phyloP scores from a whole-genome alignment of 2,113 vertebrate genomes.

The Phasianus colchicus region DNA sequence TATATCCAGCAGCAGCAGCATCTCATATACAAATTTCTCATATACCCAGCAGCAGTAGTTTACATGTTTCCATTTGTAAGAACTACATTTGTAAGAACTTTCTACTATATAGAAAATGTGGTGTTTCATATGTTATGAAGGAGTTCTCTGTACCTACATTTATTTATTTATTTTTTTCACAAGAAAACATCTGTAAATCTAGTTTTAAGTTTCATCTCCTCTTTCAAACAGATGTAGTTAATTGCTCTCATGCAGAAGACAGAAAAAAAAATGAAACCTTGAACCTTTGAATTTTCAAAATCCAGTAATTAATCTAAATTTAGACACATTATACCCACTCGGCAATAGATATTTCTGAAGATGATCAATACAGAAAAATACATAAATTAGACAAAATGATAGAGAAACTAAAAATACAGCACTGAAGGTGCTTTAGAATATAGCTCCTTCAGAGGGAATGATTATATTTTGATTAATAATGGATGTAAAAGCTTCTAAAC shows the following conservation, averaged over 20 bases:
- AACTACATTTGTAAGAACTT: background rate
- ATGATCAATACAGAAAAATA: background rate
- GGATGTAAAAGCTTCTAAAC: background rate
- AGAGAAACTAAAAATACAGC: constrained; percentile 19
- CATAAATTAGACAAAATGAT: background rate
- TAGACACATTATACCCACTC: background rate
- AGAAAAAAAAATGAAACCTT: background rate
- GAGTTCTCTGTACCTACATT: background rate
- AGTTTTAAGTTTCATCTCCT: background rate
- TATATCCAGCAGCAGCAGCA: background rate
- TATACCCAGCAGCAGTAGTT: background rate
- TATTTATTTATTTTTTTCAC: background rate
- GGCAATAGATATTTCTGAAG: background rate
- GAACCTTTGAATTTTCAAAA: constrained; percentile 11
- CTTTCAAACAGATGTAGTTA: background rate
- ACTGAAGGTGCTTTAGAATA: constrained; percentile 6
- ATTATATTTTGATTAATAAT: background rate
- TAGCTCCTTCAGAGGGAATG: constrained; percentile 2
- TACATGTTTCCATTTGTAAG: background rate
- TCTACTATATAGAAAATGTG: background rate
- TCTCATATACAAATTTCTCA: no score
- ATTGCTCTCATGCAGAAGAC: background rate
- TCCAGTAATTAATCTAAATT: background rate
- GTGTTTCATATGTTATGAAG: background rate
- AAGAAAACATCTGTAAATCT: constrained; percentile 7